These are phyloP conservation scores for Archilochus colubris DNA, from an alignment of 2,113 vertebrate genomes.

Conservation along the genomic window DNA sequence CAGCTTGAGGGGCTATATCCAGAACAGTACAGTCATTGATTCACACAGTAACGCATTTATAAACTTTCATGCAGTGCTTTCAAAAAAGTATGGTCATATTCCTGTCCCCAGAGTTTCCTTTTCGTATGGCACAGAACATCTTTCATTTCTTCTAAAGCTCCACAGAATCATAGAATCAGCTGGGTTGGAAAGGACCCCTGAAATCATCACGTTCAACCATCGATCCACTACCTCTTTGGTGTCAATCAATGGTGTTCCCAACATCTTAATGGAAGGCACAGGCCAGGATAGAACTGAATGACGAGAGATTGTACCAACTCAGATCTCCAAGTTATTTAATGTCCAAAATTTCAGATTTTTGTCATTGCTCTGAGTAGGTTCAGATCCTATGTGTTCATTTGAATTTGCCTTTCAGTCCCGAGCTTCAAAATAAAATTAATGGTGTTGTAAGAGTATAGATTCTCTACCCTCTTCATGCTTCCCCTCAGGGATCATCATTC, in stretches of 20 bases:
- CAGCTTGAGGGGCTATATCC: not conserved
- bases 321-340: not conserved
- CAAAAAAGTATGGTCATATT: not conserved
- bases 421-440: slow-evolving; percentile 42
- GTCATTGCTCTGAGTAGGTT: not conserved
- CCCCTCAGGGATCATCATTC: not conserved
- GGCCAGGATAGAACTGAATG: not conserved
- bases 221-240: no score
- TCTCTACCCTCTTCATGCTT: not conserved
- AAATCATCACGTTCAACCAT: no score
- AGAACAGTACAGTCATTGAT: not conserved
- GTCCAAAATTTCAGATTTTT: not conserved
- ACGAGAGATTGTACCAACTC: not conserved
- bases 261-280: not conserved
- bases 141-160: not conserved
- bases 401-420: slow-evolving; percentile 8
- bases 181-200: no score
- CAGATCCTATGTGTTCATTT: not conserved
- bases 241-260: not conserved
- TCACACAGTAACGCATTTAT: not conserved
- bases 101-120: not conserved
- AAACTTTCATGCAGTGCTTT: not conserved
- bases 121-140: not conserved
- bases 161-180: no score
- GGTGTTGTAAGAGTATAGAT: not conserved